Evolutionary conservation across 2,888 invertebrate species (phyloP).

Genomic region (Rhingia campestris): DNA sequence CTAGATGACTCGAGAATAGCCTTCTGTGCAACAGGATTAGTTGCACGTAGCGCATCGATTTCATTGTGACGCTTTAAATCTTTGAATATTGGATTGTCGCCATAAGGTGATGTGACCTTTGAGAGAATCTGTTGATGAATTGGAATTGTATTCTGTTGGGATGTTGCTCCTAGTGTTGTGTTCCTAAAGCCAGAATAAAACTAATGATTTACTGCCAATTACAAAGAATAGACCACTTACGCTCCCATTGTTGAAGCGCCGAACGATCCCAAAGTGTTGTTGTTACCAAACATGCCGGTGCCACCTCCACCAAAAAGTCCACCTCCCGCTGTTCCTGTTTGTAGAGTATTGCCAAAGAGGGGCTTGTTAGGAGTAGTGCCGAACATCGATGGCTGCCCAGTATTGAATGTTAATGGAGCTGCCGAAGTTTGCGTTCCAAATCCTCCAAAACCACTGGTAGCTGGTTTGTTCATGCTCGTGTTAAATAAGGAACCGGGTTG

Average conservation of each 20-base stretch:
- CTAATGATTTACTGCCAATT: neutral
- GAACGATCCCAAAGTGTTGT: constrained; percentile 81
- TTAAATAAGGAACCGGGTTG: constrained; percentile 80
- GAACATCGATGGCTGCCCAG: constrained; percentile 83
- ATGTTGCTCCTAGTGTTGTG: constrained; percentile 76
- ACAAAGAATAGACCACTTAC: constrained; percentile 33
- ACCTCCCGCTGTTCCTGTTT: constrained; percentile 74
- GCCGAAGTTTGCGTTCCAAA: constrained; percentile 83
- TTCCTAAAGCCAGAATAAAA: constrained; percentile 55
- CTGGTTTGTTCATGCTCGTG: constrained; percentile 81
- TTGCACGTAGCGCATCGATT: constrained; percentile 87
- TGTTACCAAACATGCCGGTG: constrained; percentile 75
- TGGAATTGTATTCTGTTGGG: constrained; percentile 81
- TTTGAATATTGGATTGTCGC: constrained; percentile 92
- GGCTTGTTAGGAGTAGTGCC: constrained; percentile 82
- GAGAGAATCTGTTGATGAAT: constrained; percentile 90
- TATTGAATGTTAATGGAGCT: constrained; percentile 81
- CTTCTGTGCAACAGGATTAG: constrained; percentile 88
- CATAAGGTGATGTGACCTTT: constrained; percentile 92
- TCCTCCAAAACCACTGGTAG: constrained; percentile 84
- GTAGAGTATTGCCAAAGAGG: constrained; percentile 81
- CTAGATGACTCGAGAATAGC: constrained; percentile 84
- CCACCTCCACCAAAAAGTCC: constrained; percentile 83
- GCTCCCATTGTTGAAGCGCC: constrained; percentile 78
- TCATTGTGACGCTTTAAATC: constrained; percentile 85